A percentile compares a stretch with the other conserved stretches of the same genome.
These are phyloP conservation scores for Allacma fusca DNA, from an alignment of 2,888 invertebrate species.

Conservation along the genomic window DNA sequence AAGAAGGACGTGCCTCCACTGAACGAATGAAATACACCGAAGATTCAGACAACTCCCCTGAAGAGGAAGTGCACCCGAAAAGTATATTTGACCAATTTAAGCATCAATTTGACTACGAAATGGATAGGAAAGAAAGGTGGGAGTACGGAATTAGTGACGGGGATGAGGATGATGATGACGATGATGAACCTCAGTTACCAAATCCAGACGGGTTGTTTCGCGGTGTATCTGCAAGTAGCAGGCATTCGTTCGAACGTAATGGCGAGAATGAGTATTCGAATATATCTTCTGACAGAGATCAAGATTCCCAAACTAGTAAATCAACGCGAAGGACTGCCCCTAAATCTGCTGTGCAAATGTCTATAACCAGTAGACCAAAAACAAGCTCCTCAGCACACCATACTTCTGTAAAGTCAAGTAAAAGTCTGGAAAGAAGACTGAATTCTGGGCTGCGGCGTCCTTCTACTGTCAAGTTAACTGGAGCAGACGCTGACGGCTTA, in stretches of 20 bases:
- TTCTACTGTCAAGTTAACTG: not conserved
- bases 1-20: not conserved
- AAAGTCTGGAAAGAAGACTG: conserved; percentile 13
- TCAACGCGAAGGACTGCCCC: not conserved
- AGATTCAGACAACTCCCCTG: conserved; percentile 37
- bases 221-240: conserved; percentile 16
- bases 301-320: not conserved
- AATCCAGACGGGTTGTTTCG: conserved; percentile 24
- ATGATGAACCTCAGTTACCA: conserved; percentile 20
- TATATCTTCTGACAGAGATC: not conserved
- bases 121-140: conserved; percentile 57
- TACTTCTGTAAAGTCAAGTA: not conserved
- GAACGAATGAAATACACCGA: conserved; percentile 37
- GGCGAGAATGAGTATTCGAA: not conserved
- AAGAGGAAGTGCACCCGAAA: conserved; percentile 43
- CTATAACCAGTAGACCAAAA: not conserved
- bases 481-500: not conserved
- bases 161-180: conserved; percentile 54
- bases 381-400: conserved; percentile 16
- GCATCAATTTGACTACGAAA: conserved; percentile 59
- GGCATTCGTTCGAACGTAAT: not conserved
- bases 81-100: conserved; percentile 60
- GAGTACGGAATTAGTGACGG: conserved; percentile 56
- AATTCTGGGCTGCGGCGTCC: conserved; percentile 1
- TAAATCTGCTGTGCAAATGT: not conserved